Evolutionary conservation across 2,888 invertebrate genomes (phyloP).

Genomic region (Temnothorax rugatulus): DNA sequence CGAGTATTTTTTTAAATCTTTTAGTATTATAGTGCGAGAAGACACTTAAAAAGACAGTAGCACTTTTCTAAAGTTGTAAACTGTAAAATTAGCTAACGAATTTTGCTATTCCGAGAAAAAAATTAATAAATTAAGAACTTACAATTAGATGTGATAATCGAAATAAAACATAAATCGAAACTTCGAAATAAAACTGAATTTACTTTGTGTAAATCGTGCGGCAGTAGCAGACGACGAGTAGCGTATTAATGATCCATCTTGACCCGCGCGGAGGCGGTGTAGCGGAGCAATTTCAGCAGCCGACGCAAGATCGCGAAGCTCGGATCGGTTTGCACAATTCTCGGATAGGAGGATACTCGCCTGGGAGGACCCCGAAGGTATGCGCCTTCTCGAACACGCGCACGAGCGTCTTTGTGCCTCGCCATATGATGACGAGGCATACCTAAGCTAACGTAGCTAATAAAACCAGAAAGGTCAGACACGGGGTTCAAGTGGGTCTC

Average conservation of each 20-base stretch:
- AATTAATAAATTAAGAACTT: neutral
- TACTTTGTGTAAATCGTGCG: neutral
- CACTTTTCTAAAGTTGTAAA: neutral
- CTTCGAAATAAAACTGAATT: neutral
- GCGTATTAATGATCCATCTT: slow-evolving; percentile 8
- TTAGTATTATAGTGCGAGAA: neutral
- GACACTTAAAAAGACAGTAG: neutral
- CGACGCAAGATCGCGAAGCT: slow-evolving; percentile 46
- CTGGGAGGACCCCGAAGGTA: slow-evolving; percentile 79
- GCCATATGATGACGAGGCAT: slow-evolving; percentile 77
- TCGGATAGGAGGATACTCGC: slow-evolving; percentile 69
- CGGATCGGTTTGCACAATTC: slow-evolving; percentile 77
- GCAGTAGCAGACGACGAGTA: slow-evolving; percentile 18
- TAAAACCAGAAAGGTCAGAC: slow-evolving; percentile 83
- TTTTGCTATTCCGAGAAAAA: neutral
- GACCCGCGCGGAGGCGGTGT: slow-evolving; percentile 25
- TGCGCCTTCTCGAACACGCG: slow-evolving; percentile 67
- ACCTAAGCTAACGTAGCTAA: slow-evolving; percentile 77
- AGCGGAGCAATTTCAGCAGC: slow-evolving; percentile 36
- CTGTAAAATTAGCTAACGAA: neutral
- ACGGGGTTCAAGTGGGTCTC: slow-evolving; percentile 76
- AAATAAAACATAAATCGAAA: neutral
- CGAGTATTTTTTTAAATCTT: neutral
- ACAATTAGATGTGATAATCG: neutral
- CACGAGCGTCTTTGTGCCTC: slow-evolving; percentile 68